A percentile compares a stretch with the other conserved stretches of the same genome.
Evolutionary conservation across 35 echinoderm and acorn worm species (phyloP).

Genomic region (Heliocidaris erythrogramma): DNA sequence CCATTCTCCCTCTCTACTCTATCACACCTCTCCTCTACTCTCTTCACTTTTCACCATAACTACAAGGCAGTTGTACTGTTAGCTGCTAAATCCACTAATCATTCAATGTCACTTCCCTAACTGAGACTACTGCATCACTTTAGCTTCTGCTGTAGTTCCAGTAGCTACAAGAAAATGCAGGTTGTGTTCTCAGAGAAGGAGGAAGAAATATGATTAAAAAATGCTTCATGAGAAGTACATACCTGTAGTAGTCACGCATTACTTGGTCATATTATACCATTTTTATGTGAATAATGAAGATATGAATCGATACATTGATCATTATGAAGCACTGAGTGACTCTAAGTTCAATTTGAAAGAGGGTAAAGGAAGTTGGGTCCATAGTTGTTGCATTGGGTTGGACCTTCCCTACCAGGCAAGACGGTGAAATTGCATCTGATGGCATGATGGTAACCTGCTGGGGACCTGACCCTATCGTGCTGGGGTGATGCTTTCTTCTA

Average conservation of each 20-base stretch:
- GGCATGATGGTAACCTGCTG: neutral
- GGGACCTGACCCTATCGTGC: neutral
- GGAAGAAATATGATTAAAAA: neutral
- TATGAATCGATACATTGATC: too few species aligned
- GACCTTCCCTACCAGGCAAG: neutral
- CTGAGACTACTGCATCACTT: neutral
- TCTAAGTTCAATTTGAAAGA: neutral
- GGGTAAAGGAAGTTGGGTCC: neutral
- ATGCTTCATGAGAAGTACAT: neutral
- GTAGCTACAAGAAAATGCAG: neutral
- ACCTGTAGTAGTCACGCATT: too few species aligned
- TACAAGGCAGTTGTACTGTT: neutral
- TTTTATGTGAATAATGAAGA: too few species aligned
- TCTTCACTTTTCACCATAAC: neutral
- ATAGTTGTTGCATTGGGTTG: neutral
- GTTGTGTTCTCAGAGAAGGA: neutral
- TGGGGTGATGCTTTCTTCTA: neutral
- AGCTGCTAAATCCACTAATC: slow-evolving; percentile 1
- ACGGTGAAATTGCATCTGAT: slow-evolving; percentile 31
- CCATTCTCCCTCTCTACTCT: too few species aligned
- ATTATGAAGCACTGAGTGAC: too few species aligned
- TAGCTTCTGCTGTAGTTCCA: neutral
- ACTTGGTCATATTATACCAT: too few species aligned
- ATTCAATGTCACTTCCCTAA: neutral
- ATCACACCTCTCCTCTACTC: too few species aligned